Evolutionary conservation across 2,797 vertebrate species (phyloP).

Genomic region (Garrulus glandarius): DNA sequence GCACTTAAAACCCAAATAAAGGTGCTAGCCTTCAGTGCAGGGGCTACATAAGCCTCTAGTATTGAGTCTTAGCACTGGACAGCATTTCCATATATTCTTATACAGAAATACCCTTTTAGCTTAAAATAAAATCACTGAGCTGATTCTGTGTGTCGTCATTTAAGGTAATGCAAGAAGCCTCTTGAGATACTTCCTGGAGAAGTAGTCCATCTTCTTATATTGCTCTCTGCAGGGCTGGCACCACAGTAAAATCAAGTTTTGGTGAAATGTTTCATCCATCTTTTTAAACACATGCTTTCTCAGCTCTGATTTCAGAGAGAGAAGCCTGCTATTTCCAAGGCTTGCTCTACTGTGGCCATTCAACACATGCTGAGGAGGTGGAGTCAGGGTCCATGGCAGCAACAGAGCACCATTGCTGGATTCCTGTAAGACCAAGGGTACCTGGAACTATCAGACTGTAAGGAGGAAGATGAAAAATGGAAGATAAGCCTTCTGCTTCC

Average conservation of each 20-base stretch:
- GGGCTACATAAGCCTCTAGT: background rate
- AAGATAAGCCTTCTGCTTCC: background rate
- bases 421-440: background rate
- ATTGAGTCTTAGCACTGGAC: background rate
- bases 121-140: background rate
- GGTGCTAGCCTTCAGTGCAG: background rate
- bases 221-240: background rate
- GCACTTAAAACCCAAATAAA: background rate
- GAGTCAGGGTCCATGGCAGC: background rate
- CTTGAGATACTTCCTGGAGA: background rate
- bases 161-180: background rate
- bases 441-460: background rate
- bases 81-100: background rate
- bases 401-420: background rate
- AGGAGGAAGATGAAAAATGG: background rate
- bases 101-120: background rate
- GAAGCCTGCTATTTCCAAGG: background rate
- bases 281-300: background rate
- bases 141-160: background rate
- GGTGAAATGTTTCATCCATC: background rate
- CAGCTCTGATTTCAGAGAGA: background rate
- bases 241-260: background rate
- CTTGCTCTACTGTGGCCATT: background rate
- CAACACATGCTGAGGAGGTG: fast-evolving
- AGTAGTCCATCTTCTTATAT: background rate